Base-by-base conservation (phyloP, 2,113 vertebrate genomes). In the Vireo altiloquus region DNA sequence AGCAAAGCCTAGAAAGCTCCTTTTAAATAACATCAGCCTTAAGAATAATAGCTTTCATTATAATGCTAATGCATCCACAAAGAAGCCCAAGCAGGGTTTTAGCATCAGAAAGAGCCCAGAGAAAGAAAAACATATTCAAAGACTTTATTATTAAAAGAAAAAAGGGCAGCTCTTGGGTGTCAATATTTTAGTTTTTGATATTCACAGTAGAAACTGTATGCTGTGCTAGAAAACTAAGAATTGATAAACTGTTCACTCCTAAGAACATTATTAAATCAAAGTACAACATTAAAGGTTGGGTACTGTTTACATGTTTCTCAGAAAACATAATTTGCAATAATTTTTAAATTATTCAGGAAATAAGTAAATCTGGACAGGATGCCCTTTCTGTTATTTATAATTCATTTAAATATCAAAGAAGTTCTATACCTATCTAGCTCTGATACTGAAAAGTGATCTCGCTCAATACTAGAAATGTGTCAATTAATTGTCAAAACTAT, bases 21-120 rank as follows among this genome's bases (percentile, higher is more conserved):
- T 78, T 83, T 92, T 77, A 86, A 90, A 78, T 59, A 89, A 63
- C n/a, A 71, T 68, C 66, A 81, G 35, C 47, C 24, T 94, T 78
- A 78, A 90, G 46, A 86, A 90, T 2, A 86, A 37, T 13, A 94
- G 74, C 46, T 90, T 90, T 82, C 57, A 69, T 77, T 88, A 81
- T 39, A 70, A 81, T 42, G 54, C 24, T 77, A 33, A 46, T 72
- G 22, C 4, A 3, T 23, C 42, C 60, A 89, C 74, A 82, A 87
- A 89, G 47, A 93, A 68, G 6, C 27, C 25, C 37, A 88, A 71
- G 54, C 15, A 74, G n/a, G 12, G 8, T 47, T 90, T 76, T 49
- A 65, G 54, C 24, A 76, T 57, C 46, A 85, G 42, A 85, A 88
- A 66, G n/a, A 84, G 11, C 27, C 8, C 23, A 25, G 44, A 44